Percentiles rank a stretch among this genome's conserved stretches.
Evolutionary conservation across 2,797 vertebrate species (phyloP).

Genomic region (Apogon talboti): DNA sequence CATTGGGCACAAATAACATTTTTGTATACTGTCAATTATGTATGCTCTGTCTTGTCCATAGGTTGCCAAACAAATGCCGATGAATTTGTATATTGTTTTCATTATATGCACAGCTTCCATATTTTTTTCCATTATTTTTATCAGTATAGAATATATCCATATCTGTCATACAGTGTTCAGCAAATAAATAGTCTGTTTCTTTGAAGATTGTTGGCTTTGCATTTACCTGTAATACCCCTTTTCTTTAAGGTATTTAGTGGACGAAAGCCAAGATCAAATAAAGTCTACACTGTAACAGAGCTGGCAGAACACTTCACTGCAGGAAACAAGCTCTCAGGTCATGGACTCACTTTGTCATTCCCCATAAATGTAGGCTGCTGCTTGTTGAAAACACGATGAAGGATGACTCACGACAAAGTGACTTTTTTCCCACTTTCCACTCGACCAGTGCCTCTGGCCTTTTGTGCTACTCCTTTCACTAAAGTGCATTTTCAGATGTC

Average conservation of each 20-base stretch:
- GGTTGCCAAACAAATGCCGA: conserved; percentile 26
- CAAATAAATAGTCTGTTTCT: not conserved
- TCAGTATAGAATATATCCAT: not conserved
- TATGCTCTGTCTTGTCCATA: conserved; percentile 24
- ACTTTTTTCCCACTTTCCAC: conserved; percentile 27
- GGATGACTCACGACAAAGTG: conserved; percentile 55
- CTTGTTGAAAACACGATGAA: conserved; percentile 48
- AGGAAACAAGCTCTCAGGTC: conserved; percentile 48
- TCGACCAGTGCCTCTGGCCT: conserved; percentile 17
- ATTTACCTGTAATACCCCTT: conserved; percentile 42
- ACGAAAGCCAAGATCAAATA: conserved; percentile 40
- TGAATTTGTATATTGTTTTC: conserved; percentile 11
- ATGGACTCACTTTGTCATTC: conserved; percentile 48
- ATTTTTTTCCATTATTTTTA: conserved; percentile 5
- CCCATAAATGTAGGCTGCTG: conserved; percentile 41
- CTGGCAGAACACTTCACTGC: conserved; percentile 35
- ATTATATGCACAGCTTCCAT: conserved; percentile 4
- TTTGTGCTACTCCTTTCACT: conserved; percentile 4
- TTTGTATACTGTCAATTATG: conserved; percentile 19
- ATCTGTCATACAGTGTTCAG: conserved; percentile 5
- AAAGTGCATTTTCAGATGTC: conserved; percentile 43
- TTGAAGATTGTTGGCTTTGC: not conserved
- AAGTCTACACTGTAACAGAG: conserved; percentile 19
- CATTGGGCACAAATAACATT: conserved; percentile 30
- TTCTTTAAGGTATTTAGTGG: conserved; percentile 45